A percentile compares a stretch with the other conserved stretches of the same genome.
These are phyloP conservation scores for Pomatostomus ruficeps DNA, from an alignment of 2,113 vertebrate species.

Conservation along the genomic window DNA sequence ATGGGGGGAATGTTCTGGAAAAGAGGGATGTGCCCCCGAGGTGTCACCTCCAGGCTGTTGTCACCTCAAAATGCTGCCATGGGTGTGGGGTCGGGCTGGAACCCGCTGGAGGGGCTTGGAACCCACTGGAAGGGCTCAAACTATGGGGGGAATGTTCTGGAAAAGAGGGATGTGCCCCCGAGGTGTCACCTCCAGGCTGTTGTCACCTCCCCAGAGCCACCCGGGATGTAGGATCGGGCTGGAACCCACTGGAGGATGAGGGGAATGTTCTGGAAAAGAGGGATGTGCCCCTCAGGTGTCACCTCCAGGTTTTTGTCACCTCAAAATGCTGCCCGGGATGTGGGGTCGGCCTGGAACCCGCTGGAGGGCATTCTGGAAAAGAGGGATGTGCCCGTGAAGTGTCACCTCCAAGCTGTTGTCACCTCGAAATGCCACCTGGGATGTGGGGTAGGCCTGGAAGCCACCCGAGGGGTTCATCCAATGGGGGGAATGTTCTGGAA, in stretches of 20 bases:
- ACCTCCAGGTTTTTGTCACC: too few relatives aligned
- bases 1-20: too few relatives aligned
- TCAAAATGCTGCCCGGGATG: too few relatives aligned
- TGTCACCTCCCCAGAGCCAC: too few relatives aligned
- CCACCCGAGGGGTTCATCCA: too few relatives aligned
- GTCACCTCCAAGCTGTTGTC: not conserved
- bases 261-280: not conserved
- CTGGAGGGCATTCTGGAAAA: too few relatives aligned
- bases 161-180: not conserved
- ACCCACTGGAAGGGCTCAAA: not conserved
- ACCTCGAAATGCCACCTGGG: not conserved
- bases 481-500: too few relatives aligned
- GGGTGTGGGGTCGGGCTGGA: fast-evolving
- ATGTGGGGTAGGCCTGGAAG: too few relatives aligned
- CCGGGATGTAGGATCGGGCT: not conserved
- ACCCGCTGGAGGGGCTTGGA: not conserved
- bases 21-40: not conserved
- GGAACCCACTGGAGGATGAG: too few relatives aligned
- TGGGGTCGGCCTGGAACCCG: not conserved
- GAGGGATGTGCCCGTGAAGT: not conserved
- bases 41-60: not conserved
- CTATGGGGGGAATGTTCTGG: too few relatives aligned
- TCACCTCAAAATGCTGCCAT: not conserved
- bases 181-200: too few relatives aligned
- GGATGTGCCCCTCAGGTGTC: too few relatives aligned